phyloP scores from a whole-genome alignment of 1,140 invertebrate species.

The Streblospio benedicti region DNA sequence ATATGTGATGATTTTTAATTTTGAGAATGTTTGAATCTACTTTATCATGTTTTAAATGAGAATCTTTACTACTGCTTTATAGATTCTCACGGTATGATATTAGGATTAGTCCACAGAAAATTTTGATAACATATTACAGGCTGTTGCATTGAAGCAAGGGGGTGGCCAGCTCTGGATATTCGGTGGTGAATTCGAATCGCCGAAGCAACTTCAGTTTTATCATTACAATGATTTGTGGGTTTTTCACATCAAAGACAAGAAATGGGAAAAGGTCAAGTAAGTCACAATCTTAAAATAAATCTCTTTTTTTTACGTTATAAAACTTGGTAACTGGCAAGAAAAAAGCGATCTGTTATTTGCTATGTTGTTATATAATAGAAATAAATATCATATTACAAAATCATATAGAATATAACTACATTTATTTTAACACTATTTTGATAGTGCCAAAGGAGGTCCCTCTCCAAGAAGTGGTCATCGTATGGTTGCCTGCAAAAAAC shows the following conservation, averaged over 20 bases:
- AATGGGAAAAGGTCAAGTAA: conserved; percentile 78
- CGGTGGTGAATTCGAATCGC: conserved; percentile 86
- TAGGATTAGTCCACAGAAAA: no score
- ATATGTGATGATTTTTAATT: no score
- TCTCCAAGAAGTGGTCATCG: conserved; percentile 80
- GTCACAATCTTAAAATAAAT: no score
- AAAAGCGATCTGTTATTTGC: neutral
- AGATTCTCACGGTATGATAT: no score
- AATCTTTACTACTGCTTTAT: no score
- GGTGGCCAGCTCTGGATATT: conserved; percentile 72
- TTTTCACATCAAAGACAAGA: conserved; percentile 64
- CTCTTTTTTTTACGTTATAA: no score
- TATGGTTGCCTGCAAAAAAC: conserved; percentile 71
- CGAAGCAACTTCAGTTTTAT: conserved; percentile 82
- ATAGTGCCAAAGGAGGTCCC: conserved; percentile 62
- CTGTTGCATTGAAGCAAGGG: conserved; percentile 59
- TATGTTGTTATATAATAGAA: neutral
- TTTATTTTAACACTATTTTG: neutral
- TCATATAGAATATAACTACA: neutral
- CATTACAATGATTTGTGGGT: conserved; percentile 90
- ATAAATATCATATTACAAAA: neutral
- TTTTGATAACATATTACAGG: conserved; percentile 37
- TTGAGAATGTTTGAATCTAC: no score
- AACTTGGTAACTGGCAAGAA: neutral
- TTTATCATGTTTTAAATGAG: no score